phyloP scores from a whole-genome alignment of 2,888 invertebrate genomes.

The Phaedon cochleariae region DNA sequence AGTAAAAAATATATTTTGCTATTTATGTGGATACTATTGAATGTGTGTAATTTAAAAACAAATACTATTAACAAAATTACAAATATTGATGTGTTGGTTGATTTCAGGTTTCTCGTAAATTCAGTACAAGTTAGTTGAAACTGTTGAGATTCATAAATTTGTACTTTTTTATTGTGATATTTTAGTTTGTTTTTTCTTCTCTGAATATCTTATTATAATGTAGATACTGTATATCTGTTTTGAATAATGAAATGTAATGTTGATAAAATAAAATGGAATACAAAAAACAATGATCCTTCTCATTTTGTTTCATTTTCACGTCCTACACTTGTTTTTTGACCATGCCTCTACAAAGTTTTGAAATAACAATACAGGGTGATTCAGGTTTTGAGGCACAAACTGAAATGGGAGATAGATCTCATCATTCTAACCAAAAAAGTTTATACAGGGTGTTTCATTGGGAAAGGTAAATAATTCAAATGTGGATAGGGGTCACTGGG shows the following conservation, averaged over 20 bases:
- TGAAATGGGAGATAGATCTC: no score
- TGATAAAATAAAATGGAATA: slow-evolving; percentile 20
- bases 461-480: no score
- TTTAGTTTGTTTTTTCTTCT: slow-evolving; percentile 17
- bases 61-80: background rate
- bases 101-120: background rate
- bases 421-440: no score
- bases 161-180: slow-evolving; percentile 27
- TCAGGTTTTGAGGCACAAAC: no score
- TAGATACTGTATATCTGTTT: slow-evolving; percentile 31
- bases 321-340: no score
- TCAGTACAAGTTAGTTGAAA: background rate
- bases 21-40: slow-evolving; percentile 30
- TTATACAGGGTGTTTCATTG: no score
- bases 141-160: background rate
- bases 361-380: no score
- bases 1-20: slow-evolving; percentile 46
- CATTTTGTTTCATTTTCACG: no score
- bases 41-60: slow-evolving; percentile 38
- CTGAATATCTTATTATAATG: slow-evolving; percentile 19
- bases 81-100: background rate
- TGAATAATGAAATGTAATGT: slow-evolving; percentile 29
- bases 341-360: no score
- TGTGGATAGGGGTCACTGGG: no score
- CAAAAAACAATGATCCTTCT: background rate